Percentiles rank a stretch among this genome's conserved stretches.
phyloP scores from a whole-genome alignment of 2,888 invertebrate species.

The Hymenopus coronatus region DNA sequence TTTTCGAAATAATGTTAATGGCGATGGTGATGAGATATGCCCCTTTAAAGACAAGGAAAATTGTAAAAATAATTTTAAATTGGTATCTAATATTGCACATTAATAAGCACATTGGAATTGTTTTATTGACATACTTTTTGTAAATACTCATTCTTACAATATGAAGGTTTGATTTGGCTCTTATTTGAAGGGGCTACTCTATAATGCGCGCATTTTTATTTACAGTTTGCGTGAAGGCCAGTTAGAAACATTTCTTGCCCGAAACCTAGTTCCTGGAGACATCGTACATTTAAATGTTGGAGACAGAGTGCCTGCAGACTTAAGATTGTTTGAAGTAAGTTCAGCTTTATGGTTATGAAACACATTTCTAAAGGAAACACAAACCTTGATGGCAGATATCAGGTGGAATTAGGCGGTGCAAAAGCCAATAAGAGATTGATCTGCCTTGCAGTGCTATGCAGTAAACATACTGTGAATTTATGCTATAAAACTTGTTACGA shows the following conservation, averaged over 20 bases:
- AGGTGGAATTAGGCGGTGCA: too few species aligned
- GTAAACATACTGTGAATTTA: too few species aligned
- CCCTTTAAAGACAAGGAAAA: too few species aligned
- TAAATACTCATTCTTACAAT: slow-evolving; percentile 32
- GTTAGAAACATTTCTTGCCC: slow-evolving; percentile 85
- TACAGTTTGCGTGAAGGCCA: slow-evolving; percentile 81
- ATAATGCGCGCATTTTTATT: slow-evolving; percentile 23
- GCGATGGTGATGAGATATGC: too few species aligned
- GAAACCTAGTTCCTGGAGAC: slow-evolving; percentile 96
- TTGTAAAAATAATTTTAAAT: too few species aligned
- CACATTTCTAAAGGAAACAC: neutral
- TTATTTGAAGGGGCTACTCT: neutral
- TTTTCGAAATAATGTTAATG: too few species aligned
- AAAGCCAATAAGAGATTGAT: too few species aligned
- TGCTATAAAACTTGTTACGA: too few species aligned
- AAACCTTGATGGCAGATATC: too few species aligned
- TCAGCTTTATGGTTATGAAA: neutral
- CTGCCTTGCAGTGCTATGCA: too few species aligned
- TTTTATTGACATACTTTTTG: slow-evolving; percentile 10
- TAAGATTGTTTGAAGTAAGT: slow-evolving; percentile 79
- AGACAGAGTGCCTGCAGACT: slow-evolving; percentile 95
- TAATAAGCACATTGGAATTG: too few species aligned
- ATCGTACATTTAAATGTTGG: slow-evolving; percentile 90
- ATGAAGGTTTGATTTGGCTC: neutral
- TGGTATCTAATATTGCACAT: too few species aligned